These are phyloP conservation scores for Oncopeltus fasciatus DNA, from an alignment of 1,140 invertebrate species.

Conservation along the genomic window DNA sequence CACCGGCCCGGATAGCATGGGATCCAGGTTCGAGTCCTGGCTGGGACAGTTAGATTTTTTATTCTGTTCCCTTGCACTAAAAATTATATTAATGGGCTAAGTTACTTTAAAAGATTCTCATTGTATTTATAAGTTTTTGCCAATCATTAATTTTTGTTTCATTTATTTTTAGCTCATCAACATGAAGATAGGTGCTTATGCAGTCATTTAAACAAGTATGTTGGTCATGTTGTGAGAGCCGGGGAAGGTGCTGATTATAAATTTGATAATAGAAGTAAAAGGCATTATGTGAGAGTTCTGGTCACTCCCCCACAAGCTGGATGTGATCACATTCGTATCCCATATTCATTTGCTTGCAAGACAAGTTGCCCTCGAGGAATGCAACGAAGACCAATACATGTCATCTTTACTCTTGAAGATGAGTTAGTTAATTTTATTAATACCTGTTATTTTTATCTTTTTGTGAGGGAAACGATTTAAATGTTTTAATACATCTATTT, in stretches of 20 bases:
- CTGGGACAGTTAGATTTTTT: background rate
- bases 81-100: background rate
- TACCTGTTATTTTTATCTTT: background rate
- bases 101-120: too few relatives aligned
- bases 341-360: slow-evolving; percentile 64
- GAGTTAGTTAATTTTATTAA: slow-evolving; percentile 6
- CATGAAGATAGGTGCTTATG: slow-evolving; percentile 8
- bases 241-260: slow-evolving; percentile 9
- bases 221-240: slow-evolving; percentile 14
- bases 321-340: slow-evolving; percentile 42
- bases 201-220: slow-evolving; percentile 1
- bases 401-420: slow-evolving; percentile 64
- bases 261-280: slow-evolving; percentile 1
- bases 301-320: slow-evolving; percentile 43
- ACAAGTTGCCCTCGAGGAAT: slow-evolving; percentile 67
- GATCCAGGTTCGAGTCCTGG: background rate
- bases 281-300: slow-evolving; percentile 33
- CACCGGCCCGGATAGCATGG: background rate
- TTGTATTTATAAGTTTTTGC: background rate
- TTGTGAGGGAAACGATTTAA: background rate
- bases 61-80: background rate
- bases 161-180: slow-evolving; percentile 11
- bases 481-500: background rate
- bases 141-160: background rate
- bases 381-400: slow-evolving; percentile 53